Percentiles rank a stretch among this genome's conserved stretches.
phyloP scores from a whole-genome alignment of 30 jellyfish, hydroid and myxozoan genomes.

The Catostylus mosaicus region DNA sequence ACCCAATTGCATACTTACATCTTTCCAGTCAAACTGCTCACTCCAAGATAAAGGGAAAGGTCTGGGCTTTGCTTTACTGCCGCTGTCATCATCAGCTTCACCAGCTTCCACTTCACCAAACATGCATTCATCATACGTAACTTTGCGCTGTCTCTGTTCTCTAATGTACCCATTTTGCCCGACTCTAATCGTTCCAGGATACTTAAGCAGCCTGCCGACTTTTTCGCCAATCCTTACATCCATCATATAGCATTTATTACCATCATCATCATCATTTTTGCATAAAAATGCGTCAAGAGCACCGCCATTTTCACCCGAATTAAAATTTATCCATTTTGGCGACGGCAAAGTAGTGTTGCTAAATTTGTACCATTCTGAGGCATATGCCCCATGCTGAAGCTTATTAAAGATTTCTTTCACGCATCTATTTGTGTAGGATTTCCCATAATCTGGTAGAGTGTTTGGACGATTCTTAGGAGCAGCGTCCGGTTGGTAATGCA shows the following conservation, averaged over 20 bases:
- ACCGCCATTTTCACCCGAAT: constrained; percentile 54
- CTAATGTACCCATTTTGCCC: constrained; percentile 40
- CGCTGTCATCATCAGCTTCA: background rate
- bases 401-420: constrained; percentile 58
- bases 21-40: constrained; percentile 63
- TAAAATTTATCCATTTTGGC: constrained; percentile 60
- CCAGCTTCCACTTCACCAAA: background rate
- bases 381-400: constrained; percentile 39
- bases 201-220: constrained; percentile 48
- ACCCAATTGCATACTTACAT: constrained; percentile 51
- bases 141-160: background rate
- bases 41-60: constrained; percentile 62
- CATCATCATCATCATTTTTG: constrained; percentile 2
- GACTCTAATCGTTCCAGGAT: constrained; percentile 55
- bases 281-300: constrained; percentile 66
- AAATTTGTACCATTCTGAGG: constrained; percentile 56
- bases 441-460: constrained; percentile 13
- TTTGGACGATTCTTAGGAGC: background rate
- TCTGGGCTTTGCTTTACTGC: constrained; percentile 31
- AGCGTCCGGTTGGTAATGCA: background rate
- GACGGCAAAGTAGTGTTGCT: constrained; percentile 21
- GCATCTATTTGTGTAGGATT: constrained; percentile 45
- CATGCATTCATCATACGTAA: background rate
- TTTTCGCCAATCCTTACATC: constrained; percentile 53
- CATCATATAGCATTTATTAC: constrained; percentile 36